Conservation (phyloP, 1,140 invertebrate genomes). For the Brachionus calyciflorus region DNA sequence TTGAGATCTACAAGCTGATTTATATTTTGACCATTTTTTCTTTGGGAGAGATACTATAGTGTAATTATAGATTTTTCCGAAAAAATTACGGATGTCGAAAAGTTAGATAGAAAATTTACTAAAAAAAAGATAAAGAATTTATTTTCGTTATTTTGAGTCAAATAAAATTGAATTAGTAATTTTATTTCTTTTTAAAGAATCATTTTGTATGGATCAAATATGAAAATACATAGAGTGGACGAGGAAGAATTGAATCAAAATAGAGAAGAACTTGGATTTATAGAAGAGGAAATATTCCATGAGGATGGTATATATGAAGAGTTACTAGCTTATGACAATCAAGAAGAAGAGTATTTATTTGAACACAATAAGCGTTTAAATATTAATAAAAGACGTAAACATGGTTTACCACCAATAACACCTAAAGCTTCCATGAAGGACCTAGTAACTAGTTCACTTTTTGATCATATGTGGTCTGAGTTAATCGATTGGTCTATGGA, state of each 20-base stretch:
- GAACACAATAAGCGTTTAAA: constrained; percentile 38
- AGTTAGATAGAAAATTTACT: no score
- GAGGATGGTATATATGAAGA: constrained; percentile 33
- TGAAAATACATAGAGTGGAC: neutral
- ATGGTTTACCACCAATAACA: constrained; percentile 41
- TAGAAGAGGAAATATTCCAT: constrained; percentile 34
- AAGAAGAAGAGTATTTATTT: constrained; percentile 40
- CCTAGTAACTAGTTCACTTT: constrained; percentile 18
- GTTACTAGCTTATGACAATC: constrained; percentile 37
- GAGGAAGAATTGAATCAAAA: constrained; percentile 20
- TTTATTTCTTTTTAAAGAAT: neutral
- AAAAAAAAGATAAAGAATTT: no score
- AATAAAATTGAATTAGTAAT: neutral
- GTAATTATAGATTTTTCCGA: no score
- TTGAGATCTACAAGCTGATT: no score
- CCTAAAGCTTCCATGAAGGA: constrained; percentile 46
- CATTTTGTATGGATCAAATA: neutral
- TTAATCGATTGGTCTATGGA: constrained; percentile 12
- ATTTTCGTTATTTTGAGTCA: no score
- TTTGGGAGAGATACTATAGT: no score
- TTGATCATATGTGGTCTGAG: constrained; percentile 37
- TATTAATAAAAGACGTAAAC: constrained; percentile 4
- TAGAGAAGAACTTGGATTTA: neutral
- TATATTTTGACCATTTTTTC: no score
- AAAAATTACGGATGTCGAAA: no score